These are phyloP conservation scores for Phocoena phocoena DNA, from an alignment of 2,113 vertebrate species.

Conservation along the genomic window DNA sequence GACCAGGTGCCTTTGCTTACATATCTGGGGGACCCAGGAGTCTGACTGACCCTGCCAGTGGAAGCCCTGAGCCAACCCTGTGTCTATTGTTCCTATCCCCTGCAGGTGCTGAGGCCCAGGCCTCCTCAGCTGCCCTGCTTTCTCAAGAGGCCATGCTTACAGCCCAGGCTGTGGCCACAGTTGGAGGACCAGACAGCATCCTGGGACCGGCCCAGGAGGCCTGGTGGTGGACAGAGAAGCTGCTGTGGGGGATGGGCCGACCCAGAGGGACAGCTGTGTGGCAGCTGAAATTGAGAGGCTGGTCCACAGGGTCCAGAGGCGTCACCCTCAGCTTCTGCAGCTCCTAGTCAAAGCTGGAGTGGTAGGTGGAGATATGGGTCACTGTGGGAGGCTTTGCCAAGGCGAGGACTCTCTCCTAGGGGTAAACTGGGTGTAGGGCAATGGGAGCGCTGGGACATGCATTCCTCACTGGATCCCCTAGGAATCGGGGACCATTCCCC, in stretches of 20 bases:
- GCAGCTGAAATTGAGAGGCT: conserved; percentile 84
- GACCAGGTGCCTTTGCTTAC: not conserved
- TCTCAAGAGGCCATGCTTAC: conserved; percentile 80
- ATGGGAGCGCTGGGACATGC: accelerated
- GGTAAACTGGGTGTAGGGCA: not conserved
- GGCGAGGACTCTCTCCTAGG: not conserved
- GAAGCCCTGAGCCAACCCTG: not conserved
- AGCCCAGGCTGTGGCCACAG: conserved; percentile 72
- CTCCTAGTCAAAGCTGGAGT: conserved; percentile 72
- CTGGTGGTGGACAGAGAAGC: conserved; percentile 5
- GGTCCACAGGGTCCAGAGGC: conserved; percentile 75
- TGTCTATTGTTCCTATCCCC: not conserved
- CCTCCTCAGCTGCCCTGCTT: conserved; percentile 66
- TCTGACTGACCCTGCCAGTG: not conserved
- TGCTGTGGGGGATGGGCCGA: conserved; percentile 76
- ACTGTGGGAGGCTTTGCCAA: not conserved
- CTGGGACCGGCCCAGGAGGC: conserved; percentile 79
- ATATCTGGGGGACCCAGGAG: not conserved
- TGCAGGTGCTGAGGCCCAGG: conserved; percentile 85
- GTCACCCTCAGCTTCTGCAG: conserved; percentile 69
- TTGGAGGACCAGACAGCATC: conserved; percentile 77
- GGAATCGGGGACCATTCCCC: conserved; percentile 65
- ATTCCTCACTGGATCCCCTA: not conserved
- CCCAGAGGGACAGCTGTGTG: conserved; percentile 76
- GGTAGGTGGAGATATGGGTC: not conserved